phyloP scores from a whole-genome alignment of 2,888 invertebrate genomes.

The Holacanthella duospinosa region DNA sequence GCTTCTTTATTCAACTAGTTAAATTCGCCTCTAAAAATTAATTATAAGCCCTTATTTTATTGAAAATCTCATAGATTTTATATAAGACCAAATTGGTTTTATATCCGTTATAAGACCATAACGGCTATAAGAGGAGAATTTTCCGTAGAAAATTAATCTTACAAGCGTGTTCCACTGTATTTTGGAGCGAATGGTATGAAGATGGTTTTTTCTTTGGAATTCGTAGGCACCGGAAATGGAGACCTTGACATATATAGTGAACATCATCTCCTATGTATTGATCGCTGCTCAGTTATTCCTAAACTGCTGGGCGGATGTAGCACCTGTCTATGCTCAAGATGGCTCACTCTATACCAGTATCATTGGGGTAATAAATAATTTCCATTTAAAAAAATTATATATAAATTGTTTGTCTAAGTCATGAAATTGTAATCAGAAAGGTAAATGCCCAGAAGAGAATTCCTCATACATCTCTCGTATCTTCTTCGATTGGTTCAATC shows the following conservation, averaged over 20 bases:
- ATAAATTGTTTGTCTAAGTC: no score
- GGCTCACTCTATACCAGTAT: slow-evolving; percentile 39
- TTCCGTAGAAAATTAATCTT: no score
- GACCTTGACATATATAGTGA: slow-evolving; percentile 48
- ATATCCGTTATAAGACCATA: no score
- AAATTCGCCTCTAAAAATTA: no score
- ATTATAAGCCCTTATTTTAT: no score
- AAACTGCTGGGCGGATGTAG: slow-evolving; percentile 68
- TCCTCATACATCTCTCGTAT: slow-evolving; percentile 78
- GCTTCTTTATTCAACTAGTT: no score
- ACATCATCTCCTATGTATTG: slow-evolving; percentile 66
- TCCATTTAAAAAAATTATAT: no score
- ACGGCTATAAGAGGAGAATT: no score
- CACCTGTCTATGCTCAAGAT: slow-evolving; percentile 29
- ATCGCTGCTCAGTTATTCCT: slow-evolving; percentile 59
- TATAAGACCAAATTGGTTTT: no score
- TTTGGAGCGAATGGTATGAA: no score
- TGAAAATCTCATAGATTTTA: no score
- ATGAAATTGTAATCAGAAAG: slow-evolving; percentile 51
- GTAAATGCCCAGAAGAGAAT: slow-evolving; percentile 75
- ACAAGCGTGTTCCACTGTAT: no score
- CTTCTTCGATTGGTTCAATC: slow-evolving; percentile 84
- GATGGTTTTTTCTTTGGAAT: neutral
- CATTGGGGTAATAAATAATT: neutral
- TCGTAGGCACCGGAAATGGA: slow-evolving; percentile 4